Percentiles rank a stretch among this genome's conserved stretches.
Conservation (phyloP, 2,888 invertebrate genomes). For the Carterocephalus palaemon region DNA sequence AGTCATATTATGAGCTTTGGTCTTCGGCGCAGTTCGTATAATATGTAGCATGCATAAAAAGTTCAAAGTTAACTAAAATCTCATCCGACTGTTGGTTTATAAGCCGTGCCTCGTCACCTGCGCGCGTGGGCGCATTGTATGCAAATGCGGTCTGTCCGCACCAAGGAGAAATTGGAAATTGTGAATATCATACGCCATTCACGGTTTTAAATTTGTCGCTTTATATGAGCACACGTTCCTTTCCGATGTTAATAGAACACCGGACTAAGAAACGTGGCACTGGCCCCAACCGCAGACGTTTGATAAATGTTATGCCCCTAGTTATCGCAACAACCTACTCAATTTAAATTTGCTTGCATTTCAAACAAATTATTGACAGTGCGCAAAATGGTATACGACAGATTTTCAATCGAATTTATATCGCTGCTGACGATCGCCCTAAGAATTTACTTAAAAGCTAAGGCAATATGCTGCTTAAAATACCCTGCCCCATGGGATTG, state of each 20-base stretch:
- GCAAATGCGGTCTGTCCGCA: slow-evolving; percentile 43
- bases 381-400: slow-evolving; percentile 23
- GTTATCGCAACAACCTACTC: slow-evolving; percentile 12
- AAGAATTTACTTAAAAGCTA: slow-evolving; percentile 32
- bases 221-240: slow-evolving; percentile 18
- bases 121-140: slow-evolving; percentile 59
- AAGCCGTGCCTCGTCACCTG: slow-evolving; percentile 64
- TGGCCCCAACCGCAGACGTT: background rate
- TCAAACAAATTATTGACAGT: slow-evolving; percentile 20
- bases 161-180: slow-evolving; percentile 51
- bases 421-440: slow-evolving; percentile 33
- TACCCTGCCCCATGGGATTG: slow-evolving; percentile 37
- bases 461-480: slow-evolving; percentile 34
- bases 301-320: background rate
- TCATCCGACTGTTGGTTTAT: slow-evolving; percentile 34
- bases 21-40: slow-evolving; percentile 14
- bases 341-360: slow-evolving; percentile 14
- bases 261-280: too few species aligned
- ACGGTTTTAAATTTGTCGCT: slow-evolving; percentile 20
- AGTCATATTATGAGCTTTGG: slow-evolving; percentile 10
- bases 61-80: slow-evolving; percentile 33
- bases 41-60: slow-evolving; percentile 26
- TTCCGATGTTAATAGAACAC: slow-evolving; percentile 10
- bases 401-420: slow-evolving; percentile 33
- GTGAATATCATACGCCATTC: slow-evolving; percentile 32